Conservation (phyloP, 2,888 invertebrate species). For the Orgyia antiqua region DNA sequence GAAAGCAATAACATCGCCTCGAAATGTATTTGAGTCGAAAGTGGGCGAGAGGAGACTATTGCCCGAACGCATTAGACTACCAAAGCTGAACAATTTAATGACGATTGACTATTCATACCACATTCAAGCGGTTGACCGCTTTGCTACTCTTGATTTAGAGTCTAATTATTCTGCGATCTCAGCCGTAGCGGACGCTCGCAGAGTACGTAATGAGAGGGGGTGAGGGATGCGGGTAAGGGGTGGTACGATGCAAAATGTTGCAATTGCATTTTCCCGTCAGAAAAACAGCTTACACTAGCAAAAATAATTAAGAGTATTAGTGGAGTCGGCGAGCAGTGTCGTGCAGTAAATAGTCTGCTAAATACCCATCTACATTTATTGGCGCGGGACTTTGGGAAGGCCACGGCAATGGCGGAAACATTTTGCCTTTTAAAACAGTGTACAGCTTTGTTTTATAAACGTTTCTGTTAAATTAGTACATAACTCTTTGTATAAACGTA, state of each 20-base stretch:
- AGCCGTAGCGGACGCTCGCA: slow-evolving; percentile 59
- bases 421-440: slow-evolving; percentile 65
- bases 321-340: slow-evolving; percentile 65
- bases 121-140: slow-evolving; percentile 72
- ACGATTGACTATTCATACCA: slow-evolving; percentile 76
- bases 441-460: slow-evolving; percentile 49
- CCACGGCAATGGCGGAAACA: slow-evolving; percentile 64
- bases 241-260: slow-evolving; percentile 69
- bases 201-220: slow-evolving; percentile 67
- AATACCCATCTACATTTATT: slow-evolving; percentile 75
- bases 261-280: slow-evolving; percentile 71
- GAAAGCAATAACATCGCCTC: slow-evolving; percentile 18
- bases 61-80: slow-evolving; percentile 64
- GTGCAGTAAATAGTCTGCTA: slow-evolving; percentile 73
- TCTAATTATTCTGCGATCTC: slow-evolving; percentile 74
- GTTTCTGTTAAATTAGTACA: slow-evolving; percentile 26
- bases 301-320: slow-evolving; percentile 78
- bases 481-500: no score
- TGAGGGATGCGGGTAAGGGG: slow-evolving; percentile 28
- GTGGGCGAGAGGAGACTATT: slow-evolving; percentile 28
- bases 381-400: slow-evolving; percentile 51
- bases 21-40: slow-evolving; percentile 19
- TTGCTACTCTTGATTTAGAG: slow-evolving; percentile 73
- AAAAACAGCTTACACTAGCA: slow-evolving; percentile 75
- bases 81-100: slow-evolving; percentile 76